These are phyloP conservation scores for Trogon surrucura DNA, from an alignment of 2,113 vertebrate genomes.

Conservation along the genomic window DNA sequence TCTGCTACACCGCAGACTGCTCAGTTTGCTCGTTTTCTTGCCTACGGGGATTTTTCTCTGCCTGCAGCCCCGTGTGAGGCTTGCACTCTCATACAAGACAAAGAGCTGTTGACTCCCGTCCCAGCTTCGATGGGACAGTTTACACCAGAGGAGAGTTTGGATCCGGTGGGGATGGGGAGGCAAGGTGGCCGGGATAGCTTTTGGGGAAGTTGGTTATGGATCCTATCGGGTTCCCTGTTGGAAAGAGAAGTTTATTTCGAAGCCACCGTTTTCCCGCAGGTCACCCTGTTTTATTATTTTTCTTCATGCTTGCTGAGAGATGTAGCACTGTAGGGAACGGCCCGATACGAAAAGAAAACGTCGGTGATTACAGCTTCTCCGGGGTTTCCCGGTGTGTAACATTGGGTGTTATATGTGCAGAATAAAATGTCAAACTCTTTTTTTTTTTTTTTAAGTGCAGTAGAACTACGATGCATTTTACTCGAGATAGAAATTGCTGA, in stretches of 20 bases:
- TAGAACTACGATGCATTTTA: not conserved
- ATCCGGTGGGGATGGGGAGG: not conserved
- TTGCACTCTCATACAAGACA: not conserved
- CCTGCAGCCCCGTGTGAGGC: not conserved
- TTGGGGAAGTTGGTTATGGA: not conserved
- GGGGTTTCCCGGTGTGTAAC: not conserved
- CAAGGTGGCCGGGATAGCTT: not conserved
- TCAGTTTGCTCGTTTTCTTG: not conserved
- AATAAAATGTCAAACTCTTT: not conserved
- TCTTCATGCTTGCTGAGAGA: not conserved
- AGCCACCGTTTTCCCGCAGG: not conserved
- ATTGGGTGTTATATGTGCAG: too few species aligned
- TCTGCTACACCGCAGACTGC: not conserved
- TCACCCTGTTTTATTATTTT: not conserved
- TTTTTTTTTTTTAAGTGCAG: not conserved
- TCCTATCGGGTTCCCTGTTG: not conserved
- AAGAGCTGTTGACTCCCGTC: not conserved
- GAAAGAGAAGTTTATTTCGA: not conserved
- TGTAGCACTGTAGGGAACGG: not conserved
- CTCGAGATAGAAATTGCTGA: not conserved
- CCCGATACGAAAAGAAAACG: not conserved
- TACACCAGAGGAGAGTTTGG: not conserved
- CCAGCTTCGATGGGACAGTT: not conserved
- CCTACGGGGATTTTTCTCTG: not conserved
- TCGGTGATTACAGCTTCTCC: not conserved